Base-by-base conservation (phyloP, 2,113 vertebrate species). In the Urocynchramus pylzowi region DNA sequence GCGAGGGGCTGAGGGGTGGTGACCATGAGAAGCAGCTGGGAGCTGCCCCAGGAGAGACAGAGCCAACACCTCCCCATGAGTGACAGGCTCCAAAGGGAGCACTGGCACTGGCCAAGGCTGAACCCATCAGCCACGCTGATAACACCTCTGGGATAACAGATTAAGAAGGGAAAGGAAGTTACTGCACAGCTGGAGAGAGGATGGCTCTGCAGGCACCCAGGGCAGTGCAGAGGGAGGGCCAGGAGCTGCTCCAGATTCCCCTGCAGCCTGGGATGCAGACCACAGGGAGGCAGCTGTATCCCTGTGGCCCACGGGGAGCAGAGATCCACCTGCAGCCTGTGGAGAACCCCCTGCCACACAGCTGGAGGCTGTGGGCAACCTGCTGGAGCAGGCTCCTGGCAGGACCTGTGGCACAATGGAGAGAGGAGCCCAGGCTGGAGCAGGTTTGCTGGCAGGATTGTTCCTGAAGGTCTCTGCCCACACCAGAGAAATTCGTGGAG, bases 111-210 rank as follows among this genome's bases (percentile, higher is more conserved):
- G n/a, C 35, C 52, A 53, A 60, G 26, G 39, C 44, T 12, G 22
- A 35, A n/a, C 45, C 52, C 68, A 26, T 4, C 37, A 31, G 73
- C 7, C 7, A 26, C 0, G 6, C 24, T 15, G 74, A 0, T 1
- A 52, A 53, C 13, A 10, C 21, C 49, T 53, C 54, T 69, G 69
- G 16, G 17, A 14, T 8, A 27, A 35, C 10, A 27, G 30, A 44
- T 14, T 14, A 15, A 74, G 21, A 50, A 57, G 18, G 39, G 11
- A 28, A 30, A 37, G 9, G 41, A 57, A 50, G n/a, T 10, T 33
- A 33, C 22, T 33, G 68, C 23, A 21, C 35, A 75, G 20, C n/a
- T 0, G 0, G 31, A 61, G 26, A 35, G 16, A 45, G 24, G 11
- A 75, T 0, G 41, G 31, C 76, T 10, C 49, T 50, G 42, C 61